Evolutionary conservation across 2,113 vertebrate species (phyloP), one percentile per base, ranked within the genome.

Genomic region (Pteruthius melanotis): DNA sequence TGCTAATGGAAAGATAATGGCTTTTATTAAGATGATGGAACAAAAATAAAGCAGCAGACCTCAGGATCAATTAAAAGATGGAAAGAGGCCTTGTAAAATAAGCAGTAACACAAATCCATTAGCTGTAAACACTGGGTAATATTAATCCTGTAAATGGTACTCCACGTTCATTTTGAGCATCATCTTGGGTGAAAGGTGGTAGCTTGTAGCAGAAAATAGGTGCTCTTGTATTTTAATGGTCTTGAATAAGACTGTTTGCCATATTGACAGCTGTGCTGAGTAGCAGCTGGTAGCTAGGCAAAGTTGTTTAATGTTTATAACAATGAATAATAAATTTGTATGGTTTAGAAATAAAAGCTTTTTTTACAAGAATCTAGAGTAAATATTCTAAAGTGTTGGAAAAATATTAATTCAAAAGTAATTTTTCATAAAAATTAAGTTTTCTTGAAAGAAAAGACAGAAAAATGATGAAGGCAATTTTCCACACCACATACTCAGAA

Each of bases 1-100:
- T 94, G 64, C 94, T 97, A 96, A 97, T 96, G 96, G 97, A 97
- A 94, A 95, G 89, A 95, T 93, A 96, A 97, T 97, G 95, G 93
- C 94, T 90, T 97, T 96, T 89, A 80, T 89, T 88, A 97, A 90
- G 79, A 90, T 77, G 95, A 93, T 83, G 91, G 89, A 90, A 87
- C 69, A 92, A 87, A 95, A 94, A 93, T 91, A 83, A 95, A 95
- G 69, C 90, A 96, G 63, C 79, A 93, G 76, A 91, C 94, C 93
- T 94, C 85, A 83, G 66, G 86, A 92, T 85, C 89, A 93, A 97
- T 97, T 93, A 93, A 94, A 96, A 97, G 89, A 83, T 80, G 19
- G 96, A 90, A 97, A 95, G 56, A 87, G 63, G 77, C 72, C 87
- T 96, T 96, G 79, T 90, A 95, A 95, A 91, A 91, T 44, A 96